Percentiles rank a stretch among this genome's conserved stretches.
phyloP scores from a whole-genome alignment of 1,140 invertebrate genomes.

The Calliopsis andreniformis region DNA sequence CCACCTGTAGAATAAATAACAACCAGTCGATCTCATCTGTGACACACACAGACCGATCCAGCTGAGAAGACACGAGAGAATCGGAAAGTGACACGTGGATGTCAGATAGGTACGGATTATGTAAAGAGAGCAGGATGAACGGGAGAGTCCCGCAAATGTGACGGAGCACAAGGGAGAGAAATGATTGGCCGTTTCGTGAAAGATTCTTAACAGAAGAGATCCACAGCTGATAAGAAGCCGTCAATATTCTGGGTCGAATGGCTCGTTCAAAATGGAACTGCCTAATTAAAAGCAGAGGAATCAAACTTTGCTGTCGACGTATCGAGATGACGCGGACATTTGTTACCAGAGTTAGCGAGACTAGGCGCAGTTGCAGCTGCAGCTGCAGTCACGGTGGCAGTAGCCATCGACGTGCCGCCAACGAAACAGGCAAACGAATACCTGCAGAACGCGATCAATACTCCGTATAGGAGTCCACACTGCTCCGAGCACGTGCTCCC shows the following conservation, averaged over 20 bases:
- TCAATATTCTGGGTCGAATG: too few relatives aligned
- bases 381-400: conserved; percentile 25
- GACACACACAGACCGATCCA: background rate
- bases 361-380: conserved; percentile 31
- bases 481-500: conserved; percentile 64
- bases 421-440: conserved; percentile 68
- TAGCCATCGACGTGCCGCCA: conserved; percentile 61
- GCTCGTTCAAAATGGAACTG: too few relatives aligned
- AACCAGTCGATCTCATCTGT: conserved; percentile 48
- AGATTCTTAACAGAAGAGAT: too few relatives aligned
- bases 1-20: conserved; percentile 70
- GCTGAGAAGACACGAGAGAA: background rate
- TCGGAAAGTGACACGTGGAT: background rate
- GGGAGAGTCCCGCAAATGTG: background rate
- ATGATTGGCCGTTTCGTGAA: background rate
- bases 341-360: conserved; percentile 4
- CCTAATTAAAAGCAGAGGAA: too few relatives aligned
- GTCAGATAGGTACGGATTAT: background rate
- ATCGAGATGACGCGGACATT: background rate
- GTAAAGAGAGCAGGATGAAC: background rate
- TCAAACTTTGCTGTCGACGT: background rate
- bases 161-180: background rate
- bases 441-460: conserved; percentile 72
- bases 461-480: conserved; percentile 63
- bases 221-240: too few relatives aligned